These are phyloP conservation scores for Scaptodrosophila latifasciaeformis DNA, from an alignment of 2,888 invertebrate genomes.

Conservation along the genomic window DNA sequence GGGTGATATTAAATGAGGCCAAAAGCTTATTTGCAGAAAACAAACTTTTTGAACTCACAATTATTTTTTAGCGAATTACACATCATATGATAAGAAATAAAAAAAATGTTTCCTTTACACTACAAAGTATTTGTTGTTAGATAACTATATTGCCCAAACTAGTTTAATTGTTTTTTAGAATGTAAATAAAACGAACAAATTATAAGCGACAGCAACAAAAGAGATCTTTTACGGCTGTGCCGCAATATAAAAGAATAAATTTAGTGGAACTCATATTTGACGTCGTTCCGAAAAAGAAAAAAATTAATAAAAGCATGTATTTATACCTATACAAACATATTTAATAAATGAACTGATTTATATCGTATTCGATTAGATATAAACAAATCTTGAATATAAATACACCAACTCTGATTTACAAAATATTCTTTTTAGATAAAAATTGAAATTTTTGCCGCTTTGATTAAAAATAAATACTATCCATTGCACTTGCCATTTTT, in stretches of 20 bases:
- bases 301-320: not conserved
- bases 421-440: too few species aligned
- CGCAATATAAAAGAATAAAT: not conserved
- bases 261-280: not conserved
- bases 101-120: conserved; percentile 37
- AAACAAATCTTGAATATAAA: too few species aligned
- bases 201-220: not conserved
- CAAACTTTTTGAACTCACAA: conserved; percentile 17
- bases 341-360: too few species aligned
- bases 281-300: not conserved
- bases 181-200: conserved; percentile 17
- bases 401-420: too few species aligned
- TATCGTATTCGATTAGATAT: too few species aligned
- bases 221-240: not conserved
- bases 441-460: too few species aligned
- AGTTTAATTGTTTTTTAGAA: conserved; percentile 28
- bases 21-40: conserved; percentile 57
- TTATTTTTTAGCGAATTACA: not conserved
- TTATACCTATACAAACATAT: too few species aligned
- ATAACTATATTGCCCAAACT: conserved; percentile 42
- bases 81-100: not conserved
- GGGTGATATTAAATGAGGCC: conserved; percentile 66
- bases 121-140: conserved; percentile 44
- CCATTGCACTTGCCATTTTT: conserved; percentile 66
- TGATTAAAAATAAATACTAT: too few species aligned